Conservation (phyloP, 2,888 invertebrate genomes). For the Calliopum simillimum region DNA sequence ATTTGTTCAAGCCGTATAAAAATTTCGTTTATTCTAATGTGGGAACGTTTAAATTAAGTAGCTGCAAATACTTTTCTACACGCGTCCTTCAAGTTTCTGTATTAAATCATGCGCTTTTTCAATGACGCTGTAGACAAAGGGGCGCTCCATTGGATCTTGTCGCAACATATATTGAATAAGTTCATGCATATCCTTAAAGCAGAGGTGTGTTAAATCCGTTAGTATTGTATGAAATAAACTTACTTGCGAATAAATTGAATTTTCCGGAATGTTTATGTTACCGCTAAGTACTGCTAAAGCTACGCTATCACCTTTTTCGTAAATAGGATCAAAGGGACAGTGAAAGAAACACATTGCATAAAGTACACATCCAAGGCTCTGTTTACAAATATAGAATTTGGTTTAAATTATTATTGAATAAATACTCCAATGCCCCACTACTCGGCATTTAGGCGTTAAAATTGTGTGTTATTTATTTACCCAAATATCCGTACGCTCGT, state of each 20-base stretch:
- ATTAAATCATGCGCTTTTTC: constrained; percentile 72
- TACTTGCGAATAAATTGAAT: constrained; percentile 73
- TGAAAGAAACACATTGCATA: constrained; percentile 88
- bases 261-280: constrained; percentile 77
- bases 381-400: constrained; percentile 50
- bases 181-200: constrained; percentile 74
- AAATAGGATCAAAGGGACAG: constrained; percentile 86
- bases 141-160: constrained; percentile 81
- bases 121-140: constrained; percentile 80
- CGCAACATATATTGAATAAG: constrained; percentile 78
- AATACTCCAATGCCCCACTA: no score
- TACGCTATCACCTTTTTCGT: constrained; percentile 88
- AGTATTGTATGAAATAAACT: not conserved
- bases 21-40: constrained; percentile 4
- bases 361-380: constrained; percentile 86
- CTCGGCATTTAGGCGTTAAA: no score
- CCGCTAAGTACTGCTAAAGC: constrained; percentile 86
- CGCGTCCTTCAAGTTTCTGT: constrained; percentile 71
- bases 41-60: not conserved
- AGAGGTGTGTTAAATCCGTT: not conserved
- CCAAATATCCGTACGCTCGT: constrained; percentile 90
- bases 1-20: constrained; percentile 12
- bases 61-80: constrained; percentile 57
- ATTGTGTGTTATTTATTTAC: constrained; percentile 46
- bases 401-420: not conserved